Percentiles rank a stretch among this genome's conserved stretches.
Conservation (phyloP, 2,113 vertebrate species). For the Promerops cafer region DNA sequence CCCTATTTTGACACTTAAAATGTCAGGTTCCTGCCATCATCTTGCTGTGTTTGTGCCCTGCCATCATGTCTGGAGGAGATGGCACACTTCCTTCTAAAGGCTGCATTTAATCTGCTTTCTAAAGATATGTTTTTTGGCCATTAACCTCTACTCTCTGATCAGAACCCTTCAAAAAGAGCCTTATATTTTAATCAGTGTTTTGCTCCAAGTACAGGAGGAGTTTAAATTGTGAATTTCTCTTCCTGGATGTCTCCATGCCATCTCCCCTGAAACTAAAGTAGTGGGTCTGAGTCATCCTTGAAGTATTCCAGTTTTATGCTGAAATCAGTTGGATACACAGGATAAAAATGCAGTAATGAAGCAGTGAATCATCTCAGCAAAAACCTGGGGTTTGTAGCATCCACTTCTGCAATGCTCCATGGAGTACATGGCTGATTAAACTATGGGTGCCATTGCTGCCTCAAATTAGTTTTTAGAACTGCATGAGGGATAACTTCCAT, state of each 20-base stretch:
- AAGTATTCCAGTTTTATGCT: background rate
- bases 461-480: background rate
- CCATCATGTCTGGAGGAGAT: background rate
- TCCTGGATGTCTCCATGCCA: background rate
- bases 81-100: background rate
- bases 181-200: background rate
- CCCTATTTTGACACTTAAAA: background rate
- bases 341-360: background rate
- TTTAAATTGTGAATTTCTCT: background rate
- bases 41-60: background rate
- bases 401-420: background rate
- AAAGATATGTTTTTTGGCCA: background rate
- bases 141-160: background rate
- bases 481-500: background rate
- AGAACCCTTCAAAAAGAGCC: background rate
- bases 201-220: background rate
- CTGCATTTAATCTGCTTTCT: background rate
- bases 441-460: background rate
- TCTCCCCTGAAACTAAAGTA: background rate
- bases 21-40: background rate
- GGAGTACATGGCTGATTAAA: background rate
- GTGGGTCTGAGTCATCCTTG: background rate
- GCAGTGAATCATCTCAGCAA: background rate
- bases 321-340: background rate
- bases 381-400: background rate